Conservation (phyloP, 1,140 invertebrate genomes). For the Protaetia brevitarsis region DNA sequence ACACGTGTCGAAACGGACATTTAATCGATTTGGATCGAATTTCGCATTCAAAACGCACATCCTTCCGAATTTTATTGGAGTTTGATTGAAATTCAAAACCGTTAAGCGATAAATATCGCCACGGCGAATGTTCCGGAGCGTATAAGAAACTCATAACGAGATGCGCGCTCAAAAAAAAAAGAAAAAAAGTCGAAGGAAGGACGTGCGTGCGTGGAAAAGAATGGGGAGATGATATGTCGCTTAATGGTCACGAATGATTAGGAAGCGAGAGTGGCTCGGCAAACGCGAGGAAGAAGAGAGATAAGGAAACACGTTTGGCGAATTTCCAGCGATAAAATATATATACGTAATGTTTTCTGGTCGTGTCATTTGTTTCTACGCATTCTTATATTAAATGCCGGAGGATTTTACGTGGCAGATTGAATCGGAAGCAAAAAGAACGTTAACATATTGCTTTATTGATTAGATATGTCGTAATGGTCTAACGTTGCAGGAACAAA, state of each 20-base stretch:
- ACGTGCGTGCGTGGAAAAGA: background rate
- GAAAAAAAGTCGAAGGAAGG: background rate
- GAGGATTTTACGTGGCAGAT: too few species aligned
- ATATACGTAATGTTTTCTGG: background rate
- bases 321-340: slow-evolving; percentile 17
- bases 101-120: slow-evolving; percentile 6
- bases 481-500: too few species aligned
- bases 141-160: background rate
- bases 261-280: background rate
- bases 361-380: background rate
- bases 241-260: slow-evolving; percentile 2
- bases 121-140: background rate
- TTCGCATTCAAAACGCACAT: background rate
- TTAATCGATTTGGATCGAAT: slow-evolving; percentile 16
- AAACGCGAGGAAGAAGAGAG: background rate
- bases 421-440: too few species aligned
- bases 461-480: too few species aligned
- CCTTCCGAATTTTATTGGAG: slow-evolving; percentile 16
- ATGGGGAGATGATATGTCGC: background rate
- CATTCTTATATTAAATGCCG: too few species aligned
- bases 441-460: too few species aligned
- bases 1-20: slow-evolving; percentile 12
- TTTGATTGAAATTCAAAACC: slow-evolving; percentile 17
- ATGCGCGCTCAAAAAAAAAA: background rate
- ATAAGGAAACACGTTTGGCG: background rate